Base-by-base conservation (phyloP, 2,113 vertebrate genomes). In the Spea multiplicata region DNA sequence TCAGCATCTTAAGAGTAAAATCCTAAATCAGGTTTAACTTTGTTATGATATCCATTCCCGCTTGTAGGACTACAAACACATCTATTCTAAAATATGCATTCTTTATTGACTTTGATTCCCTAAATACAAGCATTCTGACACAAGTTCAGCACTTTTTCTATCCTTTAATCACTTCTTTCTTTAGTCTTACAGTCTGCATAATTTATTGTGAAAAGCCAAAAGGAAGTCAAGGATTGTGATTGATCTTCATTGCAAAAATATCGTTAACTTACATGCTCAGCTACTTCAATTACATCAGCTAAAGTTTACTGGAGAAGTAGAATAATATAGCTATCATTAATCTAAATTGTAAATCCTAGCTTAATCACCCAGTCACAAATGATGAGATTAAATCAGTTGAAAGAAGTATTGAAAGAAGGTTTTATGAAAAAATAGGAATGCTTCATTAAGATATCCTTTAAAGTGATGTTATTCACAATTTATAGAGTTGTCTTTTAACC, bases 101-200 rank as follows among this genome's bases (percentile, higher is more conserved):
- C 52, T 30, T 16, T 66, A 76, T 69, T 46, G 69, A 49, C 8
- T 71, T 65, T 71, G 5, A 55, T 65, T 65, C 7, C 57, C 68
- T 53, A 52, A 62, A 65, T 65, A 50, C 13, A 78, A 69, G 55
- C 30, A 44, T 77, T 49, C 16, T 70, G 67, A 69, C 45, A 77
- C 68, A 77, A 61, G 76, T 78, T 78, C 47, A 65, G 45, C 57
- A 49, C 17, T 65, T 53, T 69, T 62, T 71, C 47, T 71, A 72
- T 47, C 48, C 76, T 78, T 71, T 78, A 71, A 78, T 78, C 76
- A 71, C 45, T 17, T 45, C 14, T 64, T 12, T 30, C 47, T 78
- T 65, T 65, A 52, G 68, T 52, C 57, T 78, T 71, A 10, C 17
- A 52, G 68, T 9, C 68, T 78, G 68, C 13, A 71, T 77, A 78